Percentiles rank a stretch among this genome's conserved stretches.
Evolutionary conservation across 2,113 vertebrate genomes (phyloP).

Genomic region (Mormyrus iriodes): DNA sequence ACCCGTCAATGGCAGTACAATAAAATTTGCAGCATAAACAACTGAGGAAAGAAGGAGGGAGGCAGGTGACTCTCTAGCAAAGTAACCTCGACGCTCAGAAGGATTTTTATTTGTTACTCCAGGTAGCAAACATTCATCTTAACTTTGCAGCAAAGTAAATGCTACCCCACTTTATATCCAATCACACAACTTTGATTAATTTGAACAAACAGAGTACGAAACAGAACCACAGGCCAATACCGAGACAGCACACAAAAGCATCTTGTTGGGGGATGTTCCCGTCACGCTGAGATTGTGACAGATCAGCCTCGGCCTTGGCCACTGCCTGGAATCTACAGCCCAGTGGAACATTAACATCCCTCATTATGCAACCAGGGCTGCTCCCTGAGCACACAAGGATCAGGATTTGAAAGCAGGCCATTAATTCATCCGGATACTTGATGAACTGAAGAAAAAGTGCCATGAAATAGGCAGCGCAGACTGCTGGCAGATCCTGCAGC

Average conservation of each 20-base stretch:
- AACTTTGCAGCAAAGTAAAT: neutral
- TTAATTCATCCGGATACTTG: neutral
- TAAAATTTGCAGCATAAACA: slow-evolving; percentile 32
- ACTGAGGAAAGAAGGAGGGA: neutral
- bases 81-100: neutral
- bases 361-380: neutral
- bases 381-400: neutral
- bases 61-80: neutral
- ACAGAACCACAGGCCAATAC: slow-evolving; percentile 5
- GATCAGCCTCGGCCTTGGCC: neutral
- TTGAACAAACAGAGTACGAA: slow-evolving; percentile 32
- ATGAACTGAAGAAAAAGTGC: neutral
- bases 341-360: neutral
- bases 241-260: neutral
- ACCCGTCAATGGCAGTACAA: neutral
- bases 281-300: neutral
- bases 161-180: slow-evolving; percentile 1
- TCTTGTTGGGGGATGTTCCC: neutral
- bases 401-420: neutral
- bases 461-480: neutral
- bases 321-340: neutral
- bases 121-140: neutral
- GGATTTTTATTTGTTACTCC: neutral
- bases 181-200: slow-evolving; percentile 14
- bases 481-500: neutral